A percentile compares a stretch with the other conserved stretches of the same genome.
Evolutionary conservation across 2,113 vertebrate species (phyloP).

Genomic region (Chaenogobius annularis): DNA sequence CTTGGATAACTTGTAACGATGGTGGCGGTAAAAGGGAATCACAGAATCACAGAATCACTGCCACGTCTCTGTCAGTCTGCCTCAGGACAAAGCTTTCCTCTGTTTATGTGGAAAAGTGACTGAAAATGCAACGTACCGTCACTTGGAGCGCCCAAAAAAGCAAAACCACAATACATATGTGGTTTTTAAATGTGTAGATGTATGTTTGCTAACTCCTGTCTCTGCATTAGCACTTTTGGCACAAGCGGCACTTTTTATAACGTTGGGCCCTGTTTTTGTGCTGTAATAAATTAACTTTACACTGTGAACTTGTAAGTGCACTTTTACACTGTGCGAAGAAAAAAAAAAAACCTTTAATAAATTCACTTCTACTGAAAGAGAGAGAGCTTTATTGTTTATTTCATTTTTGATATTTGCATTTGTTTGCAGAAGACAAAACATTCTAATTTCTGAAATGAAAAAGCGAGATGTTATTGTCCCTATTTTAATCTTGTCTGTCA

Average conservation of each 20-base stretch:
- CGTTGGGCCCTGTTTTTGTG: background rate
- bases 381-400: conserved; percentile 32
- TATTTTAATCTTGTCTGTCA: background rate
- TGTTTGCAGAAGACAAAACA: background rate
- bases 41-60: too few species aligned
- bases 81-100: background rate
- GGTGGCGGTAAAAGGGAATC: too few species aligned
- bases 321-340: background rate
- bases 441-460: background rate
- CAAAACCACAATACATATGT: background rate
- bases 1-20: too few species aligned
- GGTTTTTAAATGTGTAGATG: too few species aligned
- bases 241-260: background rate
- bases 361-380: conserved; percentile 15
- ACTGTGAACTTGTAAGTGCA: too few species aligned
- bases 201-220: background rate
- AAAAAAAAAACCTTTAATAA: background rate
- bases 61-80: too few species aligned
- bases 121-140: background rate
- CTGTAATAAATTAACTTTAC: too few species aligned
- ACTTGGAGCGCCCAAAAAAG: background rate
- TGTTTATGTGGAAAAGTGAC: background rate
- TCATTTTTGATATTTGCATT: conserved; percentile 8
- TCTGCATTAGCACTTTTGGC: background rate
- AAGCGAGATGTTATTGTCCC: background rate